phyloP scores from a whole-genome alignment of 2,113 vertebrate genomes.

The Epinephelus moara region DNA sequence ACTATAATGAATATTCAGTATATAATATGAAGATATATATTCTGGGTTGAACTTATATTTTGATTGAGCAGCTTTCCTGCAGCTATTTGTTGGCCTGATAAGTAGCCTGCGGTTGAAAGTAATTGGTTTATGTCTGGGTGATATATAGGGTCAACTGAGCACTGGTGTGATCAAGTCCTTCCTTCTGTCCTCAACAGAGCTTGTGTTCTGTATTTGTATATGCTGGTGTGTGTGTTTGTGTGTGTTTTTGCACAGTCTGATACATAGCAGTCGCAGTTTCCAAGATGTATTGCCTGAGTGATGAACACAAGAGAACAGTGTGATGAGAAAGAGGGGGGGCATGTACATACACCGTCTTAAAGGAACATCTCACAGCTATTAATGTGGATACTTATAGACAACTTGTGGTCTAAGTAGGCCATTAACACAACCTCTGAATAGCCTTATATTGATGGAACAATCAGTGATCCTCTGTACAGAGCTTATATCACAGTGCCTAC shows the following conservation, averaged over 20 bases:
- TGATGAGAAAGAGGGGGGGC: background rate
- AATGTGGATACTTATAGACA: background rate
- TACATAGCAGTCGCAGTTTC: background rate
- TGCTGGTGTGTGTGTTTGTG: background rate
- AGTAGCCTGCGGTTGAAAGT: background rate
- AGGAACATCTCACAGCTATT: slow-evolving; percentile 49
- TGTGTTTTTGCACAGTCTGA: background rate
- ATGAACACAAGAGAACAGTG: background rate
- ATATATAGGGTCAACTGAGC: background rate
- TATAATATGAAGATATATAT: background rate
- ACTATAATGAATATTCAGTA: background rate
- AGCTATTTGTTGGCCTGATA: background rate
- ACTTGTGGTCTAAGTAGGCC: background rate
- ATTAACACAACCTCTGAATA: background rate
- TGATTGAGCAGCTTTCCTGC: background rate
- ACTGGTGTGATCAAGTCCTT: slow-evolving; percentile 34
- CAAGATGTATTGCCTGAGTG: background rate
- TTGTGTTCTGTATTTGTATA: slow-evolving; percentile 7
- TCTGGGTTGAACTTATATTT: background rate
- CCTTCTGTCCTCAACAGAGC: slow-evolving; percentile 65
- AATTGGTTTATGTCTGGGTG: background rate
- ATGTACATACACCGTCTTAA: background rate
- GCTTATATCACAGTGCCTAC: background rate
- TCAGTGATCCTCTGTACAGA: background rate
- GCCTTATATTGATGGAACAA: background rate